These are phyloP conservation scores for Caranx ignobilis DNA, from an alignment of 2,113 vertebrate species.

Conservation along the genomic window DNA sequence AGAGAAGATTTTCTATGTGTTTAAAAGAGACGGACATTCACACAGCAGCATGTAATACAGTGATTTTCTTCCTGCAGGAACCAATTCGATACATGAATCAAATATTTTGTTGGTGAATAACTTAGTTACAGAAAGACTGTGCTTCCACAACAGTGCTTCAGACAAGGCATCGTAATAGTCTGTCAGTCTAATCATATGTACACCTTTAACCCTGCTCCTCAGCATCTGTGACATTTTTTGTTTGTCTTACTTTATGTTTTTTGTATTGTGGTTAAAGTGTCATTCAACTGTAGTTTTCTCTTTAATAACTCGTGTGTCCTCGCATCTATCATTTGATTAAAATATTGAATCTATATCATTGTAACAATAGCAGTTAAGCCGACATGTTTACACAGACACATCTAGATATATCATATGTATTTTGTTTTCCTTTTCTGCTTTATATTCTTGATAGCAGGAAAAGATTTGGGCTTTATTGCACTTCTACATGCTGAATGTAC, in stretches of 20 bases:
- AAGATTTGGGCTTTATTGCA: neutral
- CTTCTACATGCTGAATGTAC: neutral
- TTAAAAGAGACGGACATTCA: neutral
- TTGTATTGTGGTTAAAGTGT: neutral
- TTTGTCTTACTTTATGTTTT: neutral
- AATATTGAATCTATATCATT: neutral
- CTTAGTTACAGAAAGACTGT: neutral
- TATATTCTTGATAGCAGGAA: neutral
- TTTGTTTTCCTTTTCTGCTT: neutral
- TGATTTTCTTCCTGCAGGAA: conserved; percentile 15
- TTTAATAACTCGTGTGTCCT: neutral
- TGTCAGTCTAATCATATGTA: too few species aligned
- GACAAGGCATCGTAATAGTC: neutral
- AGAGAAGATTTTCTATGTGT: conserved; percentile 30
- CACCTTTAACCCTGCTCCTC: too few species aligned
- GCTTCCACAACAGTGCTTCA: neutral
- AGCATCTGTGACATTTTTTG: neutral
- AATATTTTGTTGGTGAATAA: neutral
- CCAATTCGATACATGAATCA: neutral
- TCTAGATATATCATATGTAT: neutral
- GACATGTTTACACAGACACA: neutral
- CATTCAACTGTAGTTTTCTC: neutral
- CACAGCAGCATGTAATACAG: neutral
- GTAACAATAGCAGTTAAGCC: neutral
- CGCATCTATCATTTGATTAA: neutral